Conservation (phyloP, 2,888 invertebrate genomes). For the Epistrophe eligans region DNA sequence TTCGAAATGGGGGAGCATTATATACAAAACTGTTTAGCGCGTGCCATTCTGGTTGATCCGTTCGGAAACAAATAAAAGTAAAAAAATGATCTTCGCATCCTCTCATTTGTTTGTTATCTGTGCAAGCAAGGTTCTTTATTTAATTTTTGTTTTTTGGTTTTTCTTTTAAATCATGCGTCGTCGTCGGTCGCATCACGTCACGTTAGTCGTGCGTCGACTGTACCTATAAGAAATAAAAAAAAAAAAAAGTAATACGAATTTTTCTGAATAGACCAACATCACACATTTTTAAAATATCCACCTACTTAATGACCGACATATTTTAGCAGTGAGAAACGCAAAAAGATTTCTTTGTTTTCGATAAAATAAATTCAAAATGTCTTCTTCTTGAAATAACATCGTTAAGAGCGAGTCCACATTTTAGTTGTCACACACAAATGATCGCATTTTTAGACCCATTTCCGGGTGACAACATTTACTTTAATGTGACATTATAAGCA, state of each 20-base stretch:
- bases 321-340: slow-evolving; percentile 3
- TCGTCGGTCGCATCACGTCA: slow-evolving; percentile 8
- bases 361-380: slow-evolving; percentile 24
- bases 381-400: slow-evolving; percentile 32
- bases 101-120: slow-evolving; percentile 52
- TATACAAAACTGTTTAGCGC: slow-evolving; percentile 56
- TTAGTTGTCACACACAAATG: slow-evolving; percentile 37
- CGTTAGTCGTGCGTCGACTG: slow-evolving; percentile 20
- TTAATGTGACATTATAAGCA: slow-evolving; percentile 5
- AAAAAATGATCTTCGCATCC: slow-evolving; percentile 43
- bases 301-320: slow-evolving; percentile 47
- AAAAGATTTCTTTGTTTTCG: slow-evolving; percentile 48
- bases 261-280: slow-evolving; percentile 13
- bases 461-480: slow-evolving; percentile 66
- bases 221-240: not conserved
- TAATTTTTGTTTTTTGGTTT: not conserved
- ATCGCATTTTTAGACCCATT: slow-evolving; percentile 33
- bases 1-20: slow-evolving; percentile 28
- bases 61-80: slow-evolving; percentile 63
- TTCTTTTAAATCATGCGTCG: slow-evolving; percentile 10
- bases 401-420: not conserved
- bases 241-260: not conserved
- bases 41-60: slow-evolving; percentile 70
- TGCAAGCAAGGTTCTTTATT: slow-evolving; percentile 43
- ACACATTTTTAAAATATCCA: slow-evolving; percentile 38